Base-by-base conservation (phyloP, 2,888 invertebrate species). In the Eledona agricola region DNA sequence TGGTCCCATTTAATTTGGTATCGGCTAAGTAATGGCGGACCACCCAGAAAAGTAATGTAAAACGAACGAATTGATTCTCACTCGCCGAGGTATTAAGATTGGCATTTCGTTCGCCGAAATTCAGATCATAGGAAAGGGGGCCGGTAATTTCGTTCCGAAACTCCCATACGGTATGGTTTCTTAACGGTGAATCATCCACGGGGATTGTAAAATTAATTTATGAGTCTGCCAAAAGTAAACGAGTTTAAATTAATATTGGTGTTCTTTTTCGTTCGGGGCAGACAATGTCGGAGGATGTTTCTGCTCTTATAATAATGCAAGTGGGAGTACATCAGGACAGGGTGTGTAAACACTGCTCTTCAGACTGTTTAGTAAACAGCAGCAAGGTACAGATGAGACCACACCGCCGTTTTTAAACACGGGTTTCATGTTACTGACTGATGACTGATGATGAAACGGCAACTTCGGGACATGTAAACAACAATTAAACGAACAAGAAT, bases 301-400 rank as follows among this genome's bases (percentile, higher is more conserved):
- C 40, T 16, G 46, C 34, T 46, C 17, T 46, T 46, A 35, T 47
- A 42, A 34, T 34, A 45, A 29, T 16, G 54, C 42, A 59, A 59
- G 63, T 63, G 61, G 63, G 61, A 55, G 59, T 55, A 45, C 34
- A 45, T 31, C 51, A 55, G 40, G 50, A 32, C 34, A 63, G 61
- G 61, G 63, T 62, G 61, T 63, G 63, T 63, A 60, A 63, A 63
- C 61, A 63, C 42, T 47, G 52, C 56, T 58, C 57, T 56, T 51
- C 51, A 56, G 59, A 54, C 55, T 57, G 57, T 62, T 60, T 62
- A 57, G 55, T 58, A 57, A 60, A 60, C 60, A 58, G 47, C 52
- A 51, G 46, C 42, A 40, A 54, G 26, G 52, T 54, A 57, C 51
- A 61, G 51, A 59, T 55, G 55, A 56, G 59, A 58, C 59, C 61